Conservation (phyloP, 2,888 invertebrate genomes). For the Thysanoteuthis rhombus region DNA sequence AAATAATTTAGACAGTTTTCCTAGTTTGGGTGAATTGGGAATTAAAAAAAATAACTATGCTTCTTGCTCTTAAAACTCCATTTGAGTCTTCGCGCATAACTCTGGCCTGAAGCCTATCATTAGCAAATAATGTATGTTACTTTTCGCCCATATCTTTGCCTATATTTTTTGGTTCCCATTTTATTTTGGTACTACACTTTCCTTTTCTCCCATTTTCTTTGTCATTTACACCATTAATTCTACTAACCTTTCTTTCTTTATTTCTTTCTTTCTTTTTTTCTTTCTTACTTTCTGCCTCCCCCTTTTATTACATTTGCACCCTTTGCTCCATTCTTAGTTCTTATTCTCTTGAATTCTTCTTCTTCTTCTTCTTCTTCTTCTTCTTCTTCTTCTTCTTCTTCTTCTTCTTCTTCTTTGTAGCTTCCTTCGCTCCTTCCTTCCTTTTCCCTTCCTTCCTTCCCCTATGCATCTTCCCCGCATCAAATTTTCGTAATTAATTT, state of each 20-base stretch:
- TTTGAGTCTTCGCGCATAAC: not conserved
- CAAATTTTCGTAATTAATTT: slow-evolving; percentile 12
- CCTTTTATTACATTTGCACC: not conserved
- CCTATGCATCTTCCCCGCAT: not conserved
- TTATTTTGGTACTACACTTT: not conserved
- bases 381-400: too few relatives aligned
- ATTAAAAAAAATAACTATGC: not conserved
- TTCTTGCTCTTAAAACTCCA: not conserved
- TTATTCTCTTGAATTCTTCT: not conserved
- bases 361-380: too few relatives aligned
- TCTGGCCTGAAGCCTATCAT: not conserved
- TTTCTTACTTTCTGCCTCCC: not conserved
- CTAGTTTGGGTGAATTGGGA: not conserved
- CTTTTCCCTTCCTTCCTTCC: not conserved
- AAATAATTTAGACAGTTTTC: not conserved
- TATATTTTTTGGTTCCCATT: not conserved
- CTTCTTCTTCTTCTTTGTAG: not conserved
- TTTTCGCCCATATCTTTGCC: too few relatives aligned
- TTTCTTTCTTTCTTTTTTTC: not conserved
- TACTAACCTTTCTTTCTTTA: not conserved
- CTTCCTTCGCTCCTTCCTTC: not conserved
- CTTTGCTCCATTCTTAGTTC: not conserved
- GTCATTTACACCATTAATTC: not conserved
- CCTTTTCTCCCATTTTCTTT: not conserved
- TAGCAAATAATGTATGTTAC: not conserved